Conservation (phyloP, 2,888 invertebrate species). For the Tridacna crocea region DNA sequence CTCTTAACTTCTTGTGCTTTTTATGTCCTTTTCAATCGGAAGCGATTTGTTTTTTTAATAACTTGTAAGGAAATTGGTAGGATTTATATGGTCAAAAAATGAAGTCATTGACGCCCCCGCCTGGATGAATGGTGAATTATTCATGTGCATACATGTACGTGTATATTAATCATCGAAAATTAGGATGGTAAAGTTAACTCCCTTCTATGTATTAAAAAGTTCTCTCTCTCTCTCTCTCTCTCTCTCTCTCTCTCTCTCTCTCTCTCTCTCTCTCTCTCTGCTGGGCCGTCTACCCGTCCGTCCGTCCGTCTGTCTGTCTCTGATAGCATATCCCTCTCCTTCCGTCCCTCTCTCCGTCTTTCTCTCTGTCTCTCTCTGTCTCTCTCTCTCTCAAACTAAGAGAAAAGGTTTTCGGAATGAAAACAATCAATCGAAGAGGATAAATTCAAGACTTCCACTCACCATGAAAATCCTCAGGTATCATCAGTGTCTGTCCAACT, state of each 20-base stretch:
- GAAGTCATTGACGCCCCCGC: background rate
- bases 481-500: slow-evolving; percentile 75
- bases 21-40: background rate
- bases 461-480: slow-evolving; percentile 63
- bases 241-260: background rate
- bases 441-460: too few relatives aligned
- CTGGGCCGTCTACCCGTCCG: too few relatives aligned
- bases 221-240: background rate
- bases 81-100: background rate
- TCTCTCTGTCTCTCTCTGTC: too few relatives aligned
- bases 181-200: background rate
- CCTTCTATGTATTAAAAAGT: background rate
- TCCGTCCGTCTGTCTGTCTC: too few relatives aligned
- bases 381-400: background rate
- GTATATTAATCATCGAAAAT: background rate
- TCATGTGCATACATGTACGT: background rate
- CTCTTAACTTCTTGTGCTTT: too few relatives aligned
- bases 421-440: too few relatives aligned
- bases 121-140: background rate
- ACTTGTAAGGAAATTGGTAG: background rate
- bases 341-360: background rate
- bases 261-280: too few relatives aligned
- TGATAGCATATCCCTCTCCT: background rate
- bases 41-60: background rate
- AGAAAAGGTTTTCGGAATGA: background rate